Percentiles rank a stretch among this genome's conserved stretches.
These are phyloP conservation scores for Musca domestica DNA, from an alignment of 1,140 invertebrate species.

Conservation along the genomic window DNA sequence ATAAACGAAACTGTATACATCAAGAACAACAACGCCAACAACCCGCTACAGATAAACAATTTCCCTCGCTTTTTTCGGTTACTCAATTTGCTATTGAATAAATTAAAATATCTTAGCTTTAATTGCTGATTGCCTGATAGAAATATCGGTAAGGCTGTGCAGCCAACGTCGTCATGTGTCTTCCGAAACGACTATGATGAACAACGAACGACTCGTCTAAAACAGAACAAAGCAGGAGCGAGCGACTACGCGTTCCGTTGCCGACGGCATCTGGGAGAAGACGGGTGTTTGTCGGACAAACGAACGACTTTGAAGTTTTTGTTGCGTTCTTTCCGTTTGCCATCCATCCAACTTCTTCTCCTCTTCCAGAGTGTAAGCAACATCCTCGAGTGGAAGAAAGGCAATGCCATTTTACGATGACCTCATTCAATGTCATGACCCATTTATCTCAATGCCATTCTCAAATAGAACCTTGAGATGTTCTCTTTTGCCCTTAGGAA, in stretches of 20 bases:
- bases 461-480: slow-evolving; percentile 8
- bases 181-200: slow-evolving; percentile 19
- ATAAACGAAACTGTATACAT: background rate
- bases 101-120: background rate
- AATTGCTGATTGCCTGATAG: slow-evolving; percentile 35
- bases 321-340: background rate
- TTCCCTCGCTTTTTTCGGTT: too few relatives aligned
- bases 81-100: background rate
- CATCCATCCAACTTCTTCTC: background rate
- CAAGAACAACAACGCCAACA: background rate
- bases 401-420: background rate
- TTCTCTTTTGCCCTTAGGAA: slow-evolving; percentile 15
- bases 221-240: background rate
- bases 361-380: background rate
- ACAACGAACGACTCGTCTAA: background rate
- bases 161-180: slow-evolving; percentile 25
- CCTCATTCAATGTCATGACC: slow-evolving; percentile 5
- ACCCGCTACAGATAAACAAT: background rate
- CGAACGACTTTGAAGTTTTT: slow-evolving; percentile 17
- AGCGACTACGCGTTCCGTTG: background rate
- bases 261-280: background rate
- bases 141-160: slow-evolving; percentile 50
- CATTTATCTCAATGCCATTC: slow-evolving; percentile 2
- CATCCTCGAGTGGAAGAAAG: background rate
- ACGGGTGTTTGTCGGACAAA: slow-evolving; percentile 1